Evolutionary conservation across 2,888 invertebrate genomes (phyloP).

Genomic region (Margaritifera margaritifera): DNA sequence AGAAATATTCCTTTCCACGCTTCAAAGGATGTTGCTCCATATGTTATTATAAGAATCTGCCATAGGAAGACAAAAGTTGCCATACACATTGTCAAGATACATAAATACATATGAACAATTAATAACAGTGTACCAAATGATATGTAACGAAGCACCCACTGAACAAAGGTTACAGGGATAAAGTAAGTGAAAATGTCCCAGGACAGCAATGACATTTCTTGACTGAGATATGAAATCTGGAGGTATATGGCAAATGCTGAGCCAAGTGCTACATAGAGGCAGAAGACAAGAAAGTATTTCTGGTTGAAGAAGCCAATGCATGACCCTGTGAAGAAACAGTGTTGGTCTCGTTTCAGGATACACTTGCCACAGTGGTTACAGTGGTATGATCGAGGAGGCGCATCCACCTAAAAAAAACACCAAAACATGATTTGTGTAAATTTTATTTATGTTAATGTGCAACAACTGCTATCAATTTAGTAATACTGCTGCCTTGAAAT

Average conservation of each 20-base stretch:
- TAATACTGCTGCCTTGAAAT: neutral
- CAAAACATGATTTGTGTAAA: neutral
- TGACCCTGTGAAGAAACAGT: slow-evolving; percentile 71
- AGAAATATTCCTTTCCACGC: slow-evolving; percentile 43
- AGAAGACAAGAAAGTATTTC: slow-evolving; percentile 72
- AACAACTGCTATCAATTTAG: neutral
- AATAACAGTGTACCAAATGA: slow-evolving; percentile 41
- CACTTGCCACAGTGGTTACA: slow-evolving; percentile 71
- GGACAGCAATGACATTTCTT: slow-evolving; percentile 43
- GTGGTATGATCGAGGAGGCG: slow-evolving; percentile 68
- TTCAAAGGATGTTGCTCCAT: slow-evolving; percentile 62
- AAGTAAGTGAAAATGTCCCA: slow-evolving; percentile 46
- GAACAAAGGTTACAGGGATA: slow-evolving; percentile 44
- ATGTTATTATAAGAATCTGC: slow-evolving; percentile 48
- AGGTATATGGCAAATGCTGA: slow-evolving; percentile 39
- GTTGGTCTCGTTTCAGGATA: slow-evolving; percentile 72
- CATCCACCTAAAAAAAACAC: slow-evolving; percentile 45
- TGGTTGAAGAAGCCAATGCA: slow-evolving; percentile 73
- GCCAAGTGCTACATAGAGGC: slow-evolving; percentile 55
- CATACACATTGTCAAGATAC: slow-evolving; percentile 29
- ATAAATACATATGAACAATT: slow-evolving; percentile 43
- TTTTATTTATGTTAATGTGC: neutral
- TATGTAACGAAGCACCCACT: slow-evolving; percentile 49
- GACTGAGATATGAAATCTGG: slow-evolving; percentile 53
- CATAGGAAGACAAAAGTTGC: slow-evolving; percentile 49